A percentile compares a stretch with the other conserved stretches of the same genome.
These are phyloP conservation scores for Artemia sinica DNA, from an alignment of 2,888 invertebrate species.

Conservation along the genomic window DNA sequence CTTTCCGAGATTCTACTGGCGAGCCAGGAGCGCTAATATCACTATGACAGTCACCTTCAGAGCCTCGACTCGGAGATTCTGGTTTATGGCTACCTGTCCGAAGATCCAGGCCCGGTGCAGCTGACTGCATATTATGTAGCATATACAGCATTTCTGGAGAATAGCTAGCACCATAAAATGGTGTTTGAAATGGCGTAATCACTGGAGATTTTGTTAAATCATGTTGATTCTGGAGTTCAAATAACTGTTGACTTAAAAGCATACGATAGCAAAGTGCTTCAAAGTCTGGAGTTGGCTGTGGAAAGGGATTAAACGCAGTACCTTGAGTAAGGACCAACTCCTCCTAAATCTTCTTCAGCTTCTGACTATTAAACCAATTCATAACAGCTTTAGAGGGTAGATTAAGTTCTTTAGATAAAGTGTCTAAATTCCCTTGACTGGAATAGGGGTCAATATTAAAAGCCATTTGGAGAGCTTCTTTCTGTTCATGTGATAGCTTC, in stretches of 20 bases:
- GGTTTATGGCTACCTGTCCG: slow-evolving; percentile 62
- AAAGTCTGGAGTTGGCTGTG: slow-evolving; percentile 34
- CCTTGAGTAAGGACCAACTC: slow-evolving; percentile 2
- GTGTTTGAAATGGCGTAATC: slow-evolving; percentile 18
- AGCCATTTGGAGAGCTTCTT: slow-evolving; percentile 80
- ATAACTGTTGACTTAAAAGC: slow-evolving; percentile 66
- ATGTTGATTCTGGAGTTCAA: slow-evolving; percentile 63
- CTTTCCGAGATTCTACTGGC: slow-evolving; percentile 22
- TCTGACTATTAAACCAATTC: slow-evolving; percentile 99
- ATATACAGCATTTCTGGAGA: slow-evolving; percentile 12
- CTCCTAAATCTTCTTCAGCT: slow-evolving; percentile 53
- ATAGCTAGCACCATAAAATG: slow-evolving; percentile 2
- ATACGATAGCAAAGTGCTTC: slow-evolving; percentile 81
- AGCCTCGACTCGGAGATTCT: slow-evolving; percentile 30
- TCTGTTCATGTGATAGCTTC: slow-evolving; percentile 93
- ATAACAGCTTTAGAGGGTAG: slow-evolving; percentile 89
- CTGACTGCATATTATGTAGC: neutral
- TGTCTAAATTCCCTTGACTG: slow-evolving; percentile 86
- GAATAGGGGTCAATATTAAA: slow-evolving; percentile 93
- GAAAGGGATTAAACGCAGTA: neutral
- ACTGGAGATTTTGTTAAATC: slow-evolving; percentile 41
- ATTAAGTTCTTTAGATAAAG: slow-evolving; percentile 72
- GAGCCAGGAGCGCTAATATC: slow-evolving; percentile 25
- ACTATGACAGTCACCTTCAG: slow-evolving; percentile 24
- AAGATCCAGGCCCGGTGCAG: slow-evolving; percentile 56